Conservation (phyloP, 2,888 invertebrate species). For the Leistus spinibarbis region DNA sequence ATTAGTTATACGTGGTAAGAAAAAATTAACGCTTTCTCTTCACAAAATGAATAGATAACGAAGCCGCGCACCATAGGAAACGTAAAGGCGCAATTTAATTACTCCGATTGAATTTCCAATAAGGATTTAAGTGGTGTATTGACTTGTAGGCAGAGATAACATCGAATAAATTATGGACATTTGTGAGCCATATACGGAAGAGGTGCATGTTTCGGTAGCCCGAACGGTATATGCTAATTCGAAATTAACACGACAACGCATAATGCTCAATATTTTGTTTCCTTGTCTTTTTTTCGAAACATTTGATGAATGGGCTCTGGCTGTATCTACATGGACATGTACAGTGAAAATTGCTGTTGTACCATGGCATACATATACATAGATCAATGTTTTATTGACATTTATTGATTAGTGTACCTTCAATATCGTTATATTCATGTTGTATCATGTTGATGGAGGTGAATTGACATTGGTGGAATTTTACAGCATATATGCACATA, state of each 20-base stretch:
- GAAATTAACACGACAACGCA: slow-evolving; percentile 28
- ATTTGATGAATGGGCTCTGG: slow-evolving; percentile 15
- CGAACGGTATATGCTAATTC: slow-evolving; percentile 17
- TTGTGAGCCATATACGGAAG: slow-evolving; percentile 15
- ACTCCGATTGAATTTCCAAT: background rate
- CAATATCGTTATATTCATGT: background rate
- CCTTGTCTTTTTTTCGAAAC: background rate
- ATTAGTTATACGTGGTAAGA: background rate
- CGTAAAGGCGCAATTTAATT: background rate
- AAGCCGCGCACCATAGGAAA: background rate
- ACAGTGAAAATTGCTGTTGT: background rate
- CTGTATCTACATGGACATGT: background rate
- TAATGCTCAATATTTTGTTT: slow-evolving; percentile 4
- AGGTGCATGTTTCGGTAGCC: slow-evolving; percentile 14
- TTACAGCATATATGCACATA: background rate
- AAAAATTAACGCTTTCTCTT: background rate
- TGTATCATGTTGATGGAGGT: background rate
- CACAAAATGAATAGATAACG: background rate
- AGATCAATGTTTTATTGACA: slow-evolving; percentile 9
- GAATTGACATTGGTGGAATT: background rate
- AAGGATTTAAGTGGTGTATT: background rate
- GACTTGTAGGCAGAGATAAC: background rate
- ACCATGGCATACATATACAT: background rate
- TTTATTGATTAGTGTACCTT: background rate
- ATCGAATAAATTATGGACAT: slow-evolving; percentile 14